Evolutionary conservation across 2,797 vertebrate species (phyloP).

Genomic region (Chelidonichthys spinosus): DNA sequence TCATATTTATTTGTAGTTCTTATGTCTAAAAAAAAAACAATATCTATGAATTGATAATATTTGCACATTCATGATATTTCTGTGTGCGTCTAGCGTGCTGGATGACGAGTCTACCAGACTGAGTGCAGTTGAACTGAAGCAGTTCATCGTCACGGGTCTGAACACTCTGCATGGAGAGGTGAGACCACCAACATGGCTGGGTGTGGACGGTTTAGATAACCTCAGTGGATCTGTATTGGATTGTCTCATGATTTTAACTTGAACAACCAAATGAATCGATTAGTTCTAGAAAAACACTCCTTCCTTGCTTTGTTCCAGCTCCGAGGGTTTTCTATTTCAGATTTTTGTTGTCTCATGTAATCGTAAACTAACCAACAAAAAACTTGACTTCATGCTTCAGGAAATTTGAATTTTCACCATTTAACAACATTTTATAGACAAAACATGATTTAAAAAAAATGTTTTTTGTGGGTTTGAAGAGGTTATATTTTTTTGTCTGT

Average conservation of each 20-base stretch:
- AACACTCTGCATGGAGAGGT: slow-evolving; percentile 93
- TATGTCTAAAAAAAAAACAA: background rate
- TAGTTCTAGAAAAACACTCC: no score
- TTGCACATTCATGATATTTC: background rate
- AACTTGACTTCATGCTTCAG: background rate
- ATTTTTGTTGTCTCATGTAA: background rate
- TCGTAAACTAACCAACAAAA: background rate
- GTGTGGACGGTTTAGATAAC: background rate
- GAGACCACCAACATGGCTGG: background rate
- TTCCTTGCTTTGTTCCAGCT: background rate
- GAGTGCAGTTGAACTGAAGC: slow-evolving; percentile 88
- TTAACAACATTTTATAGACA: background rate
- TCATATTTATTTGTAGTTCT: background rate
- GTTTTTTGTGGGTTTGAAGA: background rate
- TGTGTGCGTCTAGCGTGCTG: slow-evolving; percentile 66
- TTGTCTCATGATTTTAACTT: no score
- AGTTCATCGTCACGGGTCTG: slow-evolving; percentile 88
- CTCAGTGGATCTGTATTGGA: background rate
- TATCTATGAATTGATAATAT: no score
- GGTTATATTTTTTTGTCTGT: background rate
- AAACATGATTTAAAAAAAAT: background rate
- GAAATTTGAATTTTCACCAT: background rate
- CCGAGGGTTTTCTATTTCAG: background rate
- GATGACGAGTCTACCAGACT: slow-evolving; percentile 78
- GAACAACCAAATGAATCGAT: no score